Conservation (phyloP, 2,797 vertebrate genomes). For the Arremon brunneinucha region DNA sequence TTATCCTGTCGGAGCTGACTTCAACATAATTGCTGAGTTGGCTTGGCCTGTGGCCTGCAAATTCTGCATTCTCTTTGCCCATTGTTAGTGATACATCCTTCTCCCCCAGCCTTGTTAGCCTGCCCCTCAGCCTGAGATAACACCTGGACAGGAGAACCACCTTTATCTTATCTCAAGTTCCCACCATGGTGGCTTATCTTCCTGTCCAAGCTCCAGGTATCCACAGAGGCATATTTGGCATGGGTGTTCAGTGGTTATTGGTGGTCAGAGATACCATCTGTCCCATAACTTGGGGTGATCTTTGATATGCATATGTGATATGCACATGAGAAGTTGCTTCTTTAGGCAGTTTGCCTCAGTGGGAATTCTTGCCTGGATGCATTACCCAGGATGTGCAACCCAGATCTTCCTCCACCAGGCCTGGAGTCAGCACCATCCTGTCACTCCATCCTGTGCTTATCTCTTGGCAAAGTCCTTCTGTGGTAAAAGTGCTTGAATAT, state of each 20-base stretch:
- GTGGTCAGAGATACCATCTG: background rate
- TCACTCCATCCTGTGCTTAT: background rate
- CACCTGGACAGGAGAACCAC: background rate
- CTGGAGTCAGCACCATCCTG: background rate
- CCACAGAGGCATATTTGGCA: rapidly evolving
- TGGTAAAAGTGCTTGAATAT: background rate
- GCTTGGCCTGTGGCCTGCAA: background rate
- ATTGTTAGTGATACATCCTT: background rate
- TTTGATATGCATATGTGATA: background rate
- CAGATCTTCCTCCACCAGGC: background rate
- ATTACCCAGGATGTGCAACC: background rate
- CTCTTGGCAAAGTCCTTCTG: background rate
- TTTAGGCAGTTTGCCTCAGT: background rate
- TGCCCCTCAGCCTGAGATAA: background rate
- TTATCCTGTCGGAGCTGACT: background rate
- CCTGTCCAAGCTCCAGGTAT: background rate
- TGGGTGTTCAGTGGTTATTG: no score
- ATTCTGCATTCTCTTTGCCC: background rate
- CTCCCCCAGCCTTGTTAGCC: background rate
- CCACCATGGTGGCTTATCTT: background rate
- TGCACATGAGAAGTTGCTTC: background rate
- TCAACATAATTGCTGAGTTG: no score
- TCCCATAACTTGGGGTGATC: background rate
- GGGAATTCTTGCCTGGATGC: background rate
- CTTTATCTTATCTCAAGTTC: background rate